Evolutionary conservation across 2,888 invertebrate species (phyloP).

Genomic region (Papilio demoleus): DNA sequence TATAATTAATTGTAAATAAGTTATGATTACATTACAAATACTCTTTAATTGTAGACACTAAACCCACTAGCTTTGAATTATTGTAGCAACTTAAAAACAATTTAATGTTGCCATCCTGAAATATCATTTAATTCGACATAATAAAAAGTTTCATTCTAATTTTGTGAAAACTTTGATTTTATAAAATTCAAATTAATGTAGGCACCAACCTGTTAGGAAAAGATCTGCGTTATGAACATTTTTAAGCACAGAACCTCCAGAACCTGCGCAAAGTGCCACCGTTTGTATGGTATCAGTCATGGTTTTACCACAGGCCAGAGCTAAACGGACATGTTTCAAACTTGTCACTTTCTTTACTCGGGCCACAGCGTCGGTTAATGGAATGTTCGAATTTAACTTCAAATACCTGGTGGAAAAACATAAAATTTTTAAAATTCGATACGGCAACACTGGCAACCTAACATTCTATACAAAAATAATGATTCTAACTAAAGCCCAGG

Average conservation of each 20-base stretch:
- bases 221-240: conserved; percentile 88
- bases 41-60: too few relatives aligned
- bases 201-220: conserved; percentile 87
- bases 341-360: conserved; percentile 88
- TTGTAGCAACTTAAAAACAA: too few relatives aligned
- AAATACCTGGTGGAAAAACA: conserved; percentile 57
- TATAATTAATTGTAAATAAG: too few relatives aligned
- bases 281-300: conserved; percentile 79
- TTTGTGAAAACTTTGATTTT: background rate
- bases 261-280: conserved; percentile 95
- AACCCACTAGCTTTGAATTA: too few relatives aligned
- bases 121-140: too few relatives aligned
- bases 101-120: too few relatives aligned
- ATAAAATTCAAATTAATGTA: background rate
- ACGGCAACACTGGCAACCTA: background rate
- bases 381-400: conserved; percentile 54
- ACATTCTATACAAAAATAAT: too few relatives aligned
- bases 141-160: too few relatives aligned
- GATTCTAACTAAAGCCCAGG: background rate
- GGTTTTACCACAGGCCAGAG: conserved; percentile 79
- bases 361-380: conserved; percentile 85
- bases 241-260: conserved; percentile 91
- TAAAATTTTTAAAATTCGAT: background rate
- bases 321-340: conserved; percentile 88
- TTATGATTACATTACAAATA: too few relatives aligned